Conservation (phyloP, 2,797 vertebrate genomes). For the Acanthiza pusilla region DNA sequence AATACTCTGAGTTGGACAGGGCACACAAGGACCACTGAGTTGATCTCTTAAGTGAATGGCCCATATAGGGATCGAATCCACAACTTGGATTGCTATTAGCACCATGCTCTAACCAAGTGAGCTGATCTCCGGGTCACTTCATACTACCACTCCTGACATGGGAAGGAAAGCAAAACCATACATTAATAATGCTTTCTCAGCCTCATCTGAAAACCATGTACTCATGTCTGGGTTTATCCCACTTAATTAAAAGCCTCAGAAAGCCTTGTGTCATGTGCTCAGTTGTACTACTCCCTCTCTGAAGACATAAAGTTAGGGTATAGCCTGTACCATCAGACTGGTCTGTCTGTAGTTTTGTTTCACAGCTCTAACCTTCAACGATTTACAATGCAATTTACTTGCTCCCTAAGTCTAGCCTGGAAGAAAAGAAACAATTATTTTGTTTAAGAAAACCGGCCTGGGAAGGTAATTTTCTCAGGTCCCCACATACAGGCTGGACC, state of each 20-base stretch:
- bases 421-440: background rate
- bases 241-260: background rate
- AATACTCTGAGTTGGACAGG: background rate
- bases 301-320: background rate
- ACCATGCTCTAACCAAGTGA: background rate
- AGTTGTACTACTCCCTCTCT: background rate
- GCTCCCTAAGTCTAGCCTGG: background rate
- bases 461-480: background rate
- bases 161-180: background rate
- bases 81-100: background rate
- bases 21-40: background rate
- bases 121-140: background rate
- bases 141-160: background rate
- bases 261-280: background rate
- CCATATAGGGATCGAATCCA: background rate
- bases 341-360: background rate
- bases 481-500: background rate
- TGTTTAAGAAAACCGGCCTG: background rate
- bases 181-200: background rate
- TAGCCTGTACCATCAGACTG: background rate
- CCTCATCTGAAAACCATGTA: background rate
- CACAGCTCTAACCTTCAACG: background rate
- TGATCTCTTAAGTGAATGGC: background rate
- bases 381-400: background rate
- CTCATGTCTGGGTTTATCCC: background rate